Conservation (phyloP, 2,797 vertebrate species). For the Brotogeris chrysoptera region DNA sequence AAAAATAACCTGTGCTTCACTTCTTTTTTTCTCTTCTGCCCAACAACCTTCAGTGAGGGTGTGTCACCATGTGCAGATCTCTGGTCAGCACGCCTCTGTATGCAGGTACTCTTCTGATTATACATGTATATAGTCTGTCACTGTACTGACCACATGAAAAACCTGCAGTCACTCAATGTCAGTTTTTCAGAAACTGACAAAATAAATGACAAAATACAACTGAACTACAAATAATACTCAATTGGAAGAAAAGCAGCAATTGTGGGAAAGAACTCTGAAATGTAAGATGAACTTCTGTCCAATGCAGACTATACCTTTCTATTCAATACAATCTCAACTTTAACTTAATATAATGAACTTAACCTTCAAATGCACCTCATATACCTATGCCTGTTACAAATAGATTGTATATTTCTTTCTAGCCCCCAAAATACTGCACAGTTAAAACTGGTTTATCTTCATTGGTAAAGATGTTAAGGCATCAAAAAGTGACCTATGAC, state of each 20-base stretch:
- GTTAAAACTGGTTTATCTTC: background rate
- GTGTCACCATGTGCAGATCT: background rate
- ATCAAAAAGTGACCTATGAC: background rate
- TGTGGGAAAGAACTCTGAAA: background rate
- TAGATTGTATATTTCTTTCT: background rate
- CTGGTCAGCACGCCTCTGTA: background rate
- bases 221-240: background rate
- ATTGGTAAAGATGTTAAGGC: background rate
- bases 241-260: background rate
- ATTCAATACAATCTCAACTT: background rate
- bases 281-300: background rate
- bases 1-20: background rate
- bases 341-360: background rate
- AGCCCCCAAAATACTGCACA: background rate
- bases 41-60: background rate
- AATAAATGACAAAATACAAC: background rate
- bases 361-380: background rate
- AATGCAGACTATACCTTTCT: background rate
- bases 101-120: background rate
- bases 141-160: background rate
- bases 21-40: background rate
- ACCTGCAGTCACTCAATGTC: background rate
- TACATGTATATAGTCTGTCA: background rate
- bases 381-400: background rate
- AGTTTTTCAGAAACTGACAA: background rate